Evolutionary conservation across 2,888 invertebrate genomes (phyloP), one percentile per base, ranked within the genome.

Genomic region (Tetranychus truncatus): DNA sequence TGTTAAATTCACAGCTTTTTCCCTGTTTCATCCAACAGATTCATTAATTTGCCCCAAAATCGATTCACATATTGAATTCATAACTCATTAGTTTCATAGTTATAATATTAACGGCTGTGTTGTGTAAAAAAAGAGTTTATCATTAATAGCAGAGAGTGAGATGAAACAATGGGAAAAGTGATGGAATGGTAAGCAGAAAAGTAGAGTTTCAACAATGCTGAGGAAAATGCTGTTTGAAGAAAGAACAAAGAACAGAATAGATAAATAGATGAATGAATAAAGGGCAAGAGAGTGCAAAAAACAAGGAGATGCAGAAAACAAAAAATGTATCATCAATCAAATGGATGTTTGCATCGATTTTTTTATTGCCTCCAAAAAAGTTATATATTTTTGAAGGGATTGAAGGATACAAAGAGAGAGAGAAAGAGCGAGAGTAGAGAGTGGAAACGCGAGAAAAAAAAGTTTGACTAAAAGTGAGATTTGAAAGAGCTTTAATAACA

Each of bases 291-390:
- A 55, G 55, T 15, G 6, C 9, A 55, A 55, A 55, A 55, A 55
- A 34, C 34, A 34, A 34, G 34, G 34, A 55, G 55, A 15, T 55
- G 55, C 15, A 55, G 15, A 55, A 55, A 55, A 55, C 34, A 34
- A 34, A 34, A 34, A 34, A 34, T 34, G 34, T 34, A 55, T 15
- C 55, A 55, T 55, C 55, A 55, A 55, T 55, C 55, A 55, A 55
- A 55, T 55, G 55, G 55, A 55, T 55, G 55, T 55, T 55, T 55
- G 55, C 55, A 55, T 55, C 55, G 55, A 55, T 55, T 55, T 55
- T 55, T 55, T 55, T 7, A 15, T 55, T 55, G 11, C 55, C 9
- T 55, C 55, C 55, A 34, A 34, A 34, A 34, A 34, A 34, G 34
- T 34, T 34, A 34, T 34, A 34, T 34, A 34, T 34, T 34, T 34